Evolutionary conservation across 1,140 invertebrate genomes (phyloP).

Genomic region (Scaptomyza graminum): DNA sequence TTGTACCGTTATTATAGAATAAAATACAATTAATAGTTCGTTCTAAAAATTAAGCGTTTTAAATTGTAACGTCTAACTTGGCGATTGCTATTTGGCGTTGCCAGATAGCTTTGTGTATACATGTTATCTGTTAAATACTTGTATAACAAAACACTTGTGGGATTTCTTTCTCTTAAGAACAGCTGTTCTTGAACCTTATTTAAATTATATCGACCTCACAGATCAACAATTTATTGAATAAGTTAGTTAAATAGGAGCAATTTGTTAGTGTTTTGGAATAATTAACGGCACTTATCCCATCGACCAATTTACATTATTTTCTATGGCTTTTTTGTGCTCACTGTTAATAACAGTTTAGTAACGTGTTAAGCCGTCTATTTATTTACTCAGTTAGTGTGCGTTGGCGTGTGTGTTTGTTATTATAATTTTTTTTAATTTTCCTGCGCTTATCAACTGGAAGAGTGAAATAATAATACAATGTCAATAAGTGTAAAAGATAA

Average conservation of each 20-base stretch:
- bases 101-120: neutral
- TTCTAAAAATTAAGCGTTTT: slow-evolving; percentile 19
- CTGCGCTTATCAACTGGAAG: slow-evolving; percentile 28
- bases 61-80: neutral
- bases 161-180: neutral
- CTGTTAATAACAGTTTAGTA: slow-evolving; percentile 10
- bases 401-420: slow-evolving; percentile 27
- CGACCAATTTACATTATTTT: too few species aligned
- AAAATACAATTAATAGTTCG: slow-evolving; percentile 55
- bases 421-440: slow-evolving; percentile 11
- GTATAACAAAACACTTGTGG: slow-evolving; percentile 17
- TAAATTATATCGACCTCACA: too few species aligned
- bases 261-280: neutral
- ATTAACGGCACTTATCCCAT: too few species aligned
- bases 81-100: neutral
- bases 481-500: neutral
- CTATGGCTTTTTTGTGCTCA: too few species aligned
- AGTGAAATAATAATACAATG: neutral
- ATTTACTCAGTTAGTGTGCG: slow-evolving; percentile 9
- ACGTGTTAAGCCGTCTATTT: slow-evolving; percentile 1
- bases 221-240: neutral
- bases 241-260: neutral
- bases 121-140: too few species aligned
- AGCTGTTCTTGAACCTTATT: too few species aligned
- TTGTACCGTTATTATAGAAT: slow-evolving; percentile 64